Evolutionary conservation across 2,797 vertebrate species (phyloP).

Genomic region (Argentina silus): DNA sequence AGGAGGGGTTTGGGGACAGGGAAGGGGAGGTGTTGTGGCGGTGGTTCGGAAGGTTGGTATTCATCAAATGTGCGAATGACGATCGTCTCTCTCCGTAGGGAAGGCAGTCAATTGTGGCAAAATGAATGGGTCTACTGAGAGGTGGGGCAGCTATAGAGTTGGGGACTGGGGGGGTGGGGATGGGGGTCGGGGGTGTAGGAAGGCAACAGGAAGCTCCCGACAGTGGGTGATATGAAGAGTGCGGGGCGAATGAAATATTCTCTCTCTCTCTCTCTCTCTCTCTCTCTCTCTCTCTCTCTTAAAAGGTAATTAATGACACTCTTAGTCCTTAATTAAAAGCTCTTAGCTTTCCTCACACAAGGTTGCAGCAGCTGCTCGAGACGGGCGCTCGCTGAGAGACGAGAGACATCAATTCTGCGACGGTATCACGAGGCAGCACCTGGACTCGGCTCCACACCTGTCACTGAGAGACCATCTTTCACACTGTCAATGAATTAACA

Average conservation of each 20-base stretch:
- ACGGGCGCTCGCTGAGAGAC: conserved; percentile 71
- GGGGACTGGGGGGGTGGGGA: neutral
- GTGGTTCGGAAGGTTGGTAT: conserved; percentile 30
- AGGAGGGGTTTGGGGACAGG: conserved; percentile 33
- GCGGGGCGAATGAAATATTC: neutral
- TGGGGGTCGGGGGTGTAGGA: neutral
- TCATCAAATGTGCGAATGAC: conserved; percentile 72
- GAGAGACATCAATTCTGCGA: conserved; percentile 90
- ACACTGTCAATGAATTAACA: conserved; percentile 92
- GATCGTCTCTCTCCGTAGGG: conserved; percentile 57
- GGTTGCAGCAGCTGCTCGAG: conserved; percentile 88
- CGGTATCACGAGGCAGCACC: conserved; percentile 86
- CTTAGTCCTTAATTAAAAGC: conserved; percentile 96
- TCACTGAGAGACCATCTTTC: conserved; percentile 85
- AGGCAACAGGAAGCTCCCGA: conserved; percentile 42
- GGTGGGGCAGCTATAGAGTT: neutral
- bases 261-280: neutral
- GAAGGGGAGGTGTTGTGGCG: too few species aligned
- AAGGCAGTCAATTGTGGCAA: conserved; percentile 56
- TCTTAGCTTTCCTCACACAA: conserved; percentile 89
- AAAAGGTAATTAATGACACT: conserved; percentile 87
- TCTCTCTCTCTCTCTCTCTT: neutral
- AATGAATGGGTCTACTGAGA: conserved; percentile 51
- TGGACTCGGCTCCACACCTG: conserved; percentile 86
- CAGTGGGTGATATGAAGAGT: too few species aligned